These are phyloP conservation scores for Siniperca obscura DNA, from an alignment of 2,797 vertebrate genomes.

Conservation along the genomic window DNA sequence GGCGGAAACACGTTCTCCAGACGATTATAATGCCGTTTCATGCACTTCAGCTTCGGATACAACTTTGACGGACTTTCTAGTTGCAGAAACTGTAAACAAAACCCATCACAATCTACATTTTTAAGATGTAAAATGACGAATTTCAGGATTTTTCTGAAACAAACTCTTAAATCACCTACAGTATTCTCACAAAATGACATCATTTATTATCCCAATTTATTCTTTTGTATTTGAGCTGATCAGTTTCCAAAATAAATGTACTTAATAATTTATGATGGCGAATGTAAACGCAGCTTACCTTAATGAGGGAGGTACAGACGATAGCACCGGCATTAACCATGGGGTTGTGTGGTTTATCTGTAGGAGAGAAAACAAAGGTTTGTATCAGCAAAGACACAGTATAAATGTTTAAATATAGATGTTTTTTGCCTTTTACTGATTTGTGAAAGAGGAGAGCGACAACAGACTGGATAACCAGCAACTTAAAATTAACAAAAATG, in stretches of 20 bases:
- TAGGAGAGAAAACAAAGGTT: conserved; percentile 46
- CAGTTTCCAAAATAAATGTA: neutral
- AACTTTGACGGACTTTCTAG: neutral
- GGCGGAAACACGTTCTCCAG: conserved; percentile 35
- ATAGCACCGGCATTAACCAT: conserved; percentile 99
- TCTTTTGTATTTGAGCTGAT: neutral
- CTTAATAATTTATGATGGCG: neutral
- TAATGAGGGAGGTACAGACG: conserved; percentile 97
- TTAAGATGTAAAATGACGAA: too few species aligned
- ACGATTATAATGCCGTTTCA: conserved; percentile 36
- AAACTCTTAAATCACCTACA: neutral
- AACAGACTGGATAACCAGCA: neutral
- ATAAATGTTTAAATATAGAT: neutral
- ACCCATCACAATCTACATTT: too few species aligned
- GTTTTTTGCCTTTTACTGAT: neutral
- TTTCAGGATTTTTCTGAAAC: too few species aligned
- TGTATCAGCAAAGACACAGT: neutral
- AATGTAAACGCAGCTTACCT: conserved; percentile 86
- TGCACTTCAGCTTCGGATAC: neutral
- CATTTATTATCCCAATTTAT: too few species aligned
- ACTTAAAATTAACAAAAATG: too few species aligned
- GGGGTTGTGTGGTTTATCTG: conserved; percentile 99
- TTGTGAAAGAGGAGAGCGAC: neutral
- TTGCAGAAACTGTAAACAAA: neutral
- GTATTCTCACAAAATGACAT: neutral